phyloP scores from a whole-genome alignment of 2,888 invertebrate species.

The Caenorhabditis sp. region DNA sequence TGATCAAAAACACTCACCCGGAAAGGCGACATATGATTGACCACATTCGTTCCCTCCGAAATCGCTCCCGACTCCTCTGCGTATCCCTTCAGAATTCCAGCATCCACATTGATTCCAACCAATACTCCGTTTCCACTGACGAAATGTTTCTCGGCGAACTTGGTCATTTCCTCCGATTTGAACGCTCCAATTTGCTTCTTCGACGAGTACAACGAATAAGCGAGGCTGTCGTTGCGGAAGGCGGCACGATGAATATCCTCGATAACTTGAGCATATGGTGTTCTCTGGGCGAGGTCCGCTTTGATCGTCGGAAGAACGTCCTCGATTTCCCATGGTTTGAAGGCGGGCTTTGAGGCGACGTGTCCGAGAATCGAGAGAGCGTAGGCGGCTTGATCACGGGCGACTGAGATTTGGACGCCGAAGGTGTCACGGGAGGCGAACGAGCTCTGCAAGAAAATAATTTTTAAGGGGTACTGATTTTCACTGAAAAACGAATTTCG shows the following conservation, averaged over 20 bases:
- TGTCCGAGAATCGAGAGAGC: constrained; percentile 82
- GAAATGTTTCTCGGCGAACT: constrained; percentile 68
- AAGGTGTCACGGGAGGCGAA: constrained; percentile 73
- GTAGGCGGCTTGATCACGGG: constrained; percentile 68
- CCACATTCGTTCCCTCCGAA: constrained; percentile 22
- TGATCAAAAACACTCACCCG: constrained; percentile 18
- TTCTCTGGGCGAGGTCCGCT: constrained; percentile 59
- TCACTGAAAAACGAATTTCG: too few relatives aligned
- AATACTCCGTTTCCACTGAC: constrained; percentile 88
- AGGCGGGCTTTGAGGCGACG: constrained; percentile 88
- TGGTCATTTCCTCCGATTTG: constrained; percentile 46
- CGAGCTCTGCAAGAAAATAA: constrained; percentile 47
- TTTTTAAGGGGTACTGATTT: too few relatives aligned
- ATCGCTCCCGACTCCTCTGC: constrained; percentile 80
- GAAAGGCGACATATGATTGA: constrained; percentile 30
- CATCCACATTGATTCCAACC: constrained; percentile 89
- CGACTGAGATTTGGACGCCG: constrained; percentile 68
- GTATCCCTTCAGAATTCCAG: constrained; percentile 86
- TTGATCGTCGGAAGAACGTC: constrained; percentile 85
- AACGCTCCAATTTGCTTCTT: constrained; percentile 67
- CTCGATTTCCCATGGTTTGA: constrained; percentile 93
- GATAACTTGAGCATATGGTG: constrained; percentile 60
- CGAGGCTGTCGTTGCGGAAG: constrained; percentile 68
- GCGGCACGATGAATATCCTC: constrained; percentile 73
- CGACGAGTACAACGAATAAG: constrained; percentile 66